phyloP scores from a whole-genome alignment of 2,113 vertebrate genomes.

The Hydrolagus affinis region DNA sequence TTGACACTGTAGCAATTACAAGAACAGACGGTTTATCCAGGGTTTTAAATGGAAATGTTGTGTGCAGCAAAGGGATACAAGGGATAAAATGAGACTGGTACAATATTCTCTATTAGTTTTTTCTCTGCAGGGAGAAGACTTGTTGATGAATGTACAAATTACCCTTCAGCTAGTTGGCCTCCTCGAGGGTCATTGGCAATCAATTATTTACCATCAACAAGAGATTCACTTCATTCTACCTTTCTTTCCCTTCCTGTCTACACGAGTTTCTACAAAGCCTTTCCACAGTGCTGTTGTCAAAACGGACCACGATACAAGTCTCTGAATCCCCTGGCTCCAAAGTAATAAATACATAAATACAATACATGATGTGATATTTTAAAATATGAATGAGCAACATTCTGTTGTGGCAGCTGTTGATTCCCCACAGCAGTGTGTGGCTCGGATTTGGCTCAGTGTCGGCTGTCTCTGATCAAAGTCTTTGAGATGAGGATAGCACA shows the following conservation, averaged over 20 bases:
- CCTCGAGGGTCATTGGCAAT: neutral
- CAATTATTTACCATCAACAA: neutral
- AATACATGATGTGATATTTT: constrained; percentile 2
- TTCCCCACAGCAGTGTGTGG: neutral
- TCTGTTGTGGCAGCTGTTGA: constrained; percentile 13
- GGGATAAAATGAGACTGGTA: neutral
- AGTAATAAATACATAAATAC: constrained; percentile 16
- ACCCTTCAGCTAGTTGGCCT: neutral
- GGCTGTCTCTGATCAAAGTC: constrained; percentile 9
- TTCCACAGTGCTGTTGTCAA: constrained; percentile 7
- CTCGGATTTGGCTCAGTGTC: neutral
- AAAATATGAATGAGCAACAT: constrained; percentile 25
- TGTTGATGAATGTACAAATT: constrained; percentile 22
- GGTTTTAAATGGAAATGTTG: neutral
- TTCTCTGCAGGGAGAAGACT: neutral
- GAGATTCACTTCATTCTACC: neutral
- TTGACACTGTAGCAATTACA: neutral
- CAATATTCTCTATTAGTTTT: neutral
- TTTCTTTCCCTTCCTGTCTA: neutral
- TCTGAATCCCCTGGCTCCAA: neutral
- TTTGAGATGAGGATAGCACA: neutral
- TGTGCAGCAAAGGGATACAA: neutral
- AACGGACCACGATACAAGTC: neutral
- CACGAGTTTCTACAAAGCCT: constrained; percentile 5
- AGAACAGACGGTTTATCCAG: neutral